A percentile compares a stretch with the other conserved stretches of the same genome.
Evolutionary conservation across 2,888 invertebrate species (phyloP).

Genomic region (Artemia sp.): DNA sequence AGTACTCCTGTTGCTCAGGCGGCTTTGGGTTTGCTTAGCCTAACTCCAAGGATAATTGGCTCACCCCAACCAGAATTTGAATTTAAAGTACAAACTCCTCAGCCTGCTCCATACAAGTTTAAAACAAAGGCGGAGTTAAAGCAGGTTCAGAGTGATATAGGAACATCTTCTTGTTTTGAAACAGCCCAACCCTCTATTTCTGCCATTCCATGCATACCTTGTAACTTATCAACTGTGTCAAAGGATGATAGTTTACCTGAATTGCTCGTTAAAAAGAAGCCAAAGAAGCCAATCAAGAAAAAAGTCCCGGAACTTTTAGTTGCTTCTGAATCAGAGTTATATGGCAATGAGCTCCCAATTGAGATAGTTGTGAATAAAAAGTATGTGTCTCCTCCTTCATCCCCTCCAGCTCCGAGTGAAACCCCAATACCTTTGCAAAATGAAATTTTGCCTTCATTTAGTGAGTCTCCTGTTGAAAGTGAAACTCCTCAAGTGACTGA

Average conservation of each 20-base stretch:
- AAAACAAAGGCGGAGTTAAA: conserved; percentile 6
- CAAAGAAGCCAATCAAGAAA: background rate
- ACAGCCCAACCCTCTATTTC: background rate
- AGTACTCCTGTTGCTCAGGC: conserved; percentile 9
- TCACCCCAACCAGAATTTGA: background rate
- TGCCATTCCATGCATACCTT: too few relatives aligned
- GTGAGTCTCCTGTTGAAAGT: background rate
- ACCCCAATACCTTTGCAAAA: background rate
- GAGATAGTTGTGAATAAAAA: background rate
- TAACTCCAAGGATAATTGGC: background rate
- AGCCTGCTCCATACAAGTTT: conserved; percentile 9
- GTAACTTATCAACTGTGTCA: background rate
- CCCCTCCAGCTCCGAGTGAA: conserved; percentile 9
- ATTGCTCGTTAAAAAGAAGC: background rate
- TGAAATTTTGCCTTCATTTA: background rate
- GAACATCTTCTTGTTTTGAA: background rate
- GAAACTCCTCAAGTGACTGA: conserved; percentile 8
- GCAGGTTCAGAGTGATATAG: background rate
- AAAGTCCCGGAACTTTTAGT: conserved; percentile 4
- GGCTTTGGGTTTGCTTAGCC: background rate
- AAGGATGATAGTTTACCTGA: background rate
- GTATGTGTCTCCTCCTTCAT: background rate
- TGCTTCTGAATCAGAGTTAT: background rate
- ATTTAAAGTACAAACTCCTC: background rate
- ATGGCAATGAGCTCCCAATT: background rate